These are phyloP conservation scores for Tricholauxania praeusta DNA, from an alignment of 2,888 invertebrate genomes.

Conservation along the genomic window DNA sequence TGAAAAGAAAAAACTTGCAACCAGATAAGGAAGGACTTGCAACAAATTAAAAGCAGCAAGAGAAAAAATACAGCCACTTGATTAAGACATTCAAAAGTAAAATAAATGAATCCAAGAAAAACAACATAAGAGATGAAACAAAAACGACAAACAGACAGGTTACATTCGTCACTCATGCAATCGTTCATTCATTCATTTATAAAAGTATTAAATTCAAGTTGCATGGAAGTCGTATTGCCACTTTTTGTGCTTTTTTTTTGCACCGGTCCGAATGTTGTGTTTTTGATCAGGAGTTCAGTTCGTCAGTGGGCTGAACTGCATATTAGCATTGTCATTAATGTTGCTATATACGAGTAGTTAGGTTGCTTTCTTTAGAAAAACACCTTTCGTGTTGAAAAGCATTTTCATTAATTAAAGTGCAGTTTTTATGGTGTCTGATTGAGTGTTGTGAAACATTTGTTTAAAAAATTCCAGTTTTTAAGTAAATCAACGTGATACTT, in stretches of 20 bases:
- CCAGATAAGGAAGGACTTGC: constrained; percentile 1
- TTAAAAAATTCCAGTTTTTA: too few relatives aligned
- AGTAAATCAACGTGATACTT: too few relatives aligned
- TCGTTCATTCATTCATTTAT: too few relatives aligned
- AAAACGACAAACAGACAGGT: constrained; percentile 1
- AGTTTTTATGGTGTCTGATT: too few relatives aligned
- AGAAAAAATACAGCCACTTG: not conserved
- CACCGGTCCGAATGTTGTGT: not conserved
- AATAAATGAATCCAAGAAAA: not conserved
- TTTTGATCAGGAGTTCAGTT: constrained; percentile 23
- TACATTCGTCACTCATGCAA: constrained; percentile 11
- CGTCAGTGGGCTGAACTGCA: constrained; percentile 20
- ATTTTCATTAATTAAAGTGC: constrained; percentile 25
- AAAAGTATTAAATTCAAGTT: too few relatives aligned
- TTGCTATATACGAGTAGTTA: not conserved
- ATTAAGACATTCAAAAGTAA: not conserved
- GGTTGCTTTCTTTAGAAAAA: constrained; percentile 2
- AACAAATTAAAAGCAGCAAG: not conserved
- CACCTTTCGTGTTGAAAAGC: constrained; percentile 18
- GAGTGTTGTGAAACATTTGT: too few relatives aligned
- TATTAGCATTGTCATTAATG: not conserved
- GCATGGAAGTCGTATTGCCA: not conserved
- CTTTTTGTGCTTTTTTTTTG: not conserved
- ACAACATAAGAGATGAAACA: not conserved
- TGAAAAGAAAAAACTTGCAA: not conserved